Evolutionary conservation across 1,140 invertebrate species (phyloP), one percentile per base, ranked within the genome.

Genomic region (Anagrus nilaparvatae): DNA sequence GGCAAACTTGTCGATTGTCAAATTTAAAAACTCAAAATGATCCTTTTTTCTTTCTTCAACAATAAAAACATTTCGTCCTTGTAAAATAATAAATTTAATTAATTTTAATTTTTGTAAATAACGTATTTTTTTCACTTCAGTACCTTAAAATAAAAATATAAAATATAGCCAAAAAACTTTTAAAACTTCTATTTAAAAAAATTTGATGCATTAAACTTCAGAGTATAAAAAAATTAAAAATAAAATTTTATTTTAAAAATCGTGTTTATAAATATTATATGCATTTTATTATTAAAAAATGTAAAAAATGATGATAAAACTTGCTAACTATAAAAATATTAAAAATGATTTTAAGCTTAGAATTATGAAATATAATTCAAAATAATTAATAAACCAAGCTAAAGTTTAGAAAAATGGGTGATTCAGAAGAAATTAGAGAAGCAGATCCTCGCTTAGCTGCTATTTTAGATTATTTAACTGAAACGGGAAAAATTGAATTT

Each of bases 401-500:
- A 9, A 41, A 42, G 1, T 43, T 40, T 0, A 31, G 46, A 14
- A 48, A 46, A 43, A 41, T n/a, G 9, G 37, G 40, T 9, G 40
- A 53, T 17, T 51, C 57, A 3, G 56, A 53, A 0, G 51, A 61
- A 19, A 55, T 39, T 13, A 49, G 43, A 4, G 57, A 61, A 6
- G 47, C 55, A 1, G 64, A 68, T 43, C 55, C 52, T 8, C 56
- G 63, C 3, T 46, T 63, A 2, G 48, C 60, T 20, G 67, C 54
- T 40, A 52, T 68, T 12, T 50, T 55, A 8, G 56, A 60, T 45
- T 63, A 64, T 34, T 43, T 68, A n/a, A 41, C 43, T 1, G 47
- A 33, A 6, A 54, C 60, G 0, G 56, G 54, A 25, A 66, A 61
- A 52, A 33, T 86, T 18, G 87, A 86, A 67, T 61, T 71, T 29